Percentiles rank a stretch among this genome's conserved stretches.
Evolutionary conservation across 2,888 invertebrate genomes (phyloP).

Genomic region (Eustalomyia histrio): DNA sequence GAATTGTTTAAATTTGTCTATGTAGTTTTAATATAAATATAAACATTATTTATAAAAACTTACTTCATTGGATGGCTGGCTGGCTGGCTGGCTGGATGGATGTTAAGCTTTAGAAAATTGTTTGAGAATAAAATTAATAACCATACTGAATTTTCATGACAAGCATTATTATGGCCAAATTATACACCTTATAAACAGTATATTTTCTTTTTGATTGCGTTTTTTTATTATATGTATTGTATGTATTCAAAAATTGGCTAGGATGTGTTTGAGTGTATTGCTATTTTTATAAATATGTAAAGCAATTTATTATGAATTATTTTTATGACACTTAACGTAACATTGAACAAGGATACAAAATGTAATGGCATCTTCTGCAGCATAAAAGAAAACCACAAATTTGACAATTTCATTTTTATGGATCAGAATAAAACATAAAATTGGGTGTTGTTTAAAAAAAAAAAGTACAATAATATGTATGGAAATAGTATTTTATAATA

Average conservation of each 20-base stretch:
- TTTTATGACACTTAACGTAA: slow-evolving; percentile 79
- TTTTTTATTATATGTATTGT: slow-evolving; percentile 11
- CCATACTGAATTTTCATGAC: slow-evolving; percentile 75
- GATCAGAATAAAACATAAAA: slow-evolving; percentile 25
- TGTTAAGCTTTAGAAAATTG: slow-evolving; percentile 62
- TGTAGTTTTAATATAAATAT: slow-evolving; percentile 19
- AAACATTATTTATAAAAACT: not conserved
- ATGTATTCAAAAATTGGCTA: not conserved
- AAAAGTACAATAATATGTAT: too few species aligned
- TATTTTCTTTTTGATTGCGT: slow-evolving; percentile 52
- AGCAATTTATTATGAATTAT: slow-evolving; percentile 80
- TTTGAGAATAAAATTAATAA: slow-evolving; percentile 74
- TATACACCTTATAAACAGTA: slow-evolving; percentile 75
- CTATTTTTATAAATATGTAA: slow-evolving; percentile 71
- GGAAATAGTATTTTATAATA: not conserved
- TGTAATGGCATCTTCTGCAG: slow-evolving; percentile 57
- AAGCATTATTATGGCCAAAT: slow-evolving; percentile 79
- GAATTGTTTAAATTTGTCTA: slow-evolving; percentile 30
- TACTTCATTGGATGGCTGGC: not conserved
- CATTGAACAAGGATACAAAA: slow-evolving; percentile 70
- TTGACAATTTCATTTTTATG: slow-evolving; percentile 49
- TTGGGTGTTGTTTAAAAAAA: not conserved
- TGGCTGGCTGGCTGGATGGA: not conserved
- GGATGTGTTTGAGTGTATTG: slow-evolving; percentile 1
- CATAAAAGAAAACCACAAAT: slow-evolving; percentile 28